Base-by-base conservation (phyloP, 2,888 invertebrate genomes). In the Chromoteleia sp. region DNA sequence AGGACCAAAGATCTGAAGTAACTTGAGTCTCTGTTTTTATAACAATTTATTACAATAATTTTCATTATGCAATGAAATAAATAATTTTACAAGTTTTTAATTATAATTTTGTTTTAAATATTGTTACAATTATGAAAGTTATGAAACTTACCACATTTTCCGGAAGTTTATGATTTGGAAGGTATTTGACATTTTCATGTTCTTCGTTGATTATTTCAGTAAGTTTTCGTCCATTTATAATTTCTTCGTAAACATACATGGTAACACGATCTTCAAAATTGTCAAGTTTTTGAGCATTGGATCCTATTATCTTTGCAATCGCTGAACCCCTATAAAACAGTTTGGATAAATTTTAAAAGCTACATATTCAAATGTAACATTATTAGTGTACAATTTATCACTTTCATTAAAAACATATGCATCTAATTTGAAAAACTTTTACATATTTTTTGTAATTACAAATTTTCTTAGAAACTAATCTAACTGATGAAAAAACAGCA, bases 121-220 rank as follows among this genome's bases (percentile, higher is more conserved):
- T 45, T 19, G 6, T 14, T 41, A n/a, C 10, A 41, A 6, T 14
- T 14, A 14, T 41, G 3, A n/a, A 12, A n/a, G 19, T 6, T 21
- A 19, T 6, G 43, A 36, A 74, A 95, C 98, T 95, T 94, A 98
- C 98, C 92, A 99, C 97, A 95, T 99, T 99, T 12, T 94, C 92
- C 30, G 99, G 99, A 65, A 99, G 92, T 92, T 96, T 97, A 92
- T 98, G 97, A 25, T 98, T 99, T 15, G 99, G 98, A 84, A 99
- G 94, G 93, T 99, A 99, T 93, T 99, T 99, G 2, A 99, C 96
- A 93, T 99, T 99, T 92, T 99, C 99, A 92, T 99, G 99, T 19
- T 97, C 95, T 88, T 96, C 96, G 93, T 99, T 99, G 89, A 99
- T 99, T 85, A 99, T 98, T 92, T 99, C 99, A 68, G 99, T 99